Percentiles rank a stretch among this genome's conserved stretches.
Conservation (phyloP, 2,888 invertebrate species). For the Philonicus albiceps region DNA sequence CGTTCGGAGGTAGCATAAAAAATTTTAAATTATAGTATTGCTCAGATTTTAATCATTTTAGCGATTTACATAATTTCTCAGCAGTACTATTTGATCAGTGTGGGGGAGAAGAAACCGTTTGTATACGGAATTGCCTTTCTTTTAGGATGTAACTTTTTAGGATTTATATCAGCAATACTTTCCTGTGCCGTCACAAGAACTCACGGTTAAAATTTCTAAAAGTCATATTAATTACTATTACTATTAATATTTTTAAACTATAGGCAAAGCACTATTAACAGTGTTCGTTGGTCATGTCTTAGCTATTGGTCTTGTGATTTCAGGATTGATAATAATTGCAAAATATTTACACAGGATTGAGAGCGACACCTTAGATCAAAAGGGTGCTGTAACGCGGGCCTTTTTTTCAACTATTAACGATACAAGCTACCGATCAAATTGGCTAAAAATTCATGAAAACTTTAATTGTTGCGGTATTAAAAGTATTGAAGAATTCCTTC, state of each 20-base stretch:
- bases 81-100: neutral
- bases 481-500: neutral
- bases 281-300: neutral
- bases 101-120: neutral
- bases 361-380: neutral
- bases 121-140: neutral
- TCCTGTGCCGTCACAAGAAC: neutral
- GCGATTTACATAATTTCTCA: neutral
- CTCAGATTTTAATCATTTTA: neutral
- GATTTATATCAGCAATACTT: neutral
- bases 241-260: neutral
- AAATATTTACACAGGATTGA: neutral
- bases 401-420: neutral
- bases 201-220: neutral
- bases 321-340: neutral
- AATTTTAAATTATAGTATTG: neutral
- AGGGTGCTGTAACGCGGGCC: neutral
- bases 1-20: neutral
- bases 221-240: neutral
- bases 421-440: neutral
- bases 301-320: neutral
- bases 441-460: neutral
- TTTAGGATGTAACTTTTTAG: neutral
- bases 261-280: neutral
- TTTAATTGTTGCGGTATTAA: neutral